A percentile compares a stretch with the other conserved stretches of the same genome.
Conservation (phyloP, 2,113 vertebrate species). For the Ploceus nigricollis region DNA sequence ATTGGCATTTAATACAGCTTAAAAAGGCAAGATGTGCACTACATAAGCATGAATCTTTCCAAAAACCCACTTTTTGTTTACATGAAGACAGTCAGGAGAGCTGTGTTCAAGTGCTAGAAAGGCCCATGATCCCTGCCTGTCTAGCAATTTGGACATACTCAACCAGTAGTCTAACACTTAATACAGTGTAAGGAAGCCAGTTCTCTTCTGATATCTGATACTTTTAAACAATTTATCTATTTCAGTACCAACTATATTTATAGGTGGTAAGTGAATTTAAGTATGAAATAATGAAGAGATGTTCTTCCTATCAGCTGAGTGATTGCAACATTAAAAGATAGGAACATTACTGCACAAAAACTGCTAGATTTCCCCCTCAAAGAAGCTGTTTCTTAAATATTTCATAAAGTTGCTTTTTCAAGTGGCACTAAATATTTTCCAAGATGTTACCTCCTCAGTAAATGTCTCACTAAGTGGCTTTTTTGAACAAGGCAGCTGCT, state of each 20-base stretch:
- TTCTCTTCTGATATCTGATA: neutral
- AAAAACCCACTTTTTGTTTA: neutral
- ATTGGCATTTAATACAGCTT: neutral
- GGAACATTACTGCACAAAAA: neutral
- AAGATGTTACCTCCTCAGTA: neutral
- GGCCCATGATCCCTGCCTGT: neutral
- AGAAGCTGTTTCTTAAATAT: neutral
- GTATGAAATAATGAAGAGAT: neutral
- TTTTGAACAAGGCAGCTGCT: neutral
- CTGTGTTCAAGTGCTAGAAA: neutral
- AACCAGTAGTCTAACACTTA: neutral
- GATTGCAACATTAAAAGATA: neutral
- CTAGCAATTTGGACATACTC: neutral
- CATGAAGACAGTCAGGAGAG: neutral
- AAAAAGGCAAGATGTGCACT: neutral
- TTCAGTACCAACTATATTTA: neutral
- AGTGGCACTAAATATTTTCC: neutral
- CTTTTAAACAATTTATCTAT: neutral
- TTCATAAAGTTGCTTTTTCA: neutral
- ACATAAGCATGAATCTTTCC: neutral
- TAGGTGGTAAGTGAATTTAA: neutral
- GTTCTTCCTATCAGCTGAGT: neutral
- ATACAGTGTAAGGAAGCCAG: neutral
- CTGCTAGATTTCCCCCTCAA: neutral
- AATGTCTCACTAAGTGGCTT: neutral